Evolutionary conservation across 1,140 invertebrate genomes (phyloP), one percentile per base, ranked within the genome.

Genomic region (Microplitis mediator): DNA sequence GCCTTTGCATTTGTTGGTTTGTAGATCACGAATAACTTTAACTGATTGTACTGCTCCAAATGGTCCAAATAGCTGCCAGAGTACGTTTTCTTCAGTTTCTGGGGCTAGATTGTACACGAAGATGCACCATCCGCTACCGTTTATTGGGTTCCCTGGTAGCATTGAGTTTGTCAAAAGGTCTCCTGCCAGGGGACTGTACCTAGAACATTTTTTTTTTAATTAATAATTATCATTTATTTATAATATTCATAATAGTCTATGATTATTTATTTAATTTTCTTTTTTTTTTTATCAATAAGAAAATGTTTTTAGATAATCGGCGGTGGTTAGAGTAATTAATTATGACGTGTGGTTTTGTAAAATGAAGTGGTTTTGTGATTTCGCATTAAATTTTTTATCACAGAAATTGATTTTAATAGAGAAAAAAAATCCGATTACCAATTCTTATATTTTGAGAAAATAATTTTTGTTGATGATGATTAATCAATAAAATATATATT

Each of bases 1-100:
- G 78, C 98, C 98, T 89, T 99, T 99, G 91, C 98, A 99, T 88
- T 99, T 99, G 89, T 98, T 97, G 74, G 97, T 98, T 87, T 98
- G 95, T 81, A 97, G 91, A 88, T 99, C 98, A 74, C 97, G 93
- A 81, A 99, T 98, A 65, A 98, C 95, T 90, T 99, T 99, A 36
- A 99, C 98, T 82, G 95, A 97, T 87, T 99, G 97, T 70, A 99
- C 98, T 73, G 98, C 98, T 70, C 98, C 98, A 86, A 99, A 99
- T 4, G 98, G 98, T 3, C 97, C 98, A 89, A 99, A 99, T 76
- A 99, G 89, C 86, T 99, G 97, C 98, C 98, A 99, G 68, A 99
- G 90, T 54, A 98, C 95, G 87, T 97, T 98, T 87, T 99, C 98
- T 87, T 99, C 97, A 0, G 97, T 98, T 85, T 99, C 98, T 2